These are phyloP conservation scores for pig (Sus scrofa) DNA, from an alignment of 2,113 vertebrate genomes.

Conservation along the genomic window DNA sequence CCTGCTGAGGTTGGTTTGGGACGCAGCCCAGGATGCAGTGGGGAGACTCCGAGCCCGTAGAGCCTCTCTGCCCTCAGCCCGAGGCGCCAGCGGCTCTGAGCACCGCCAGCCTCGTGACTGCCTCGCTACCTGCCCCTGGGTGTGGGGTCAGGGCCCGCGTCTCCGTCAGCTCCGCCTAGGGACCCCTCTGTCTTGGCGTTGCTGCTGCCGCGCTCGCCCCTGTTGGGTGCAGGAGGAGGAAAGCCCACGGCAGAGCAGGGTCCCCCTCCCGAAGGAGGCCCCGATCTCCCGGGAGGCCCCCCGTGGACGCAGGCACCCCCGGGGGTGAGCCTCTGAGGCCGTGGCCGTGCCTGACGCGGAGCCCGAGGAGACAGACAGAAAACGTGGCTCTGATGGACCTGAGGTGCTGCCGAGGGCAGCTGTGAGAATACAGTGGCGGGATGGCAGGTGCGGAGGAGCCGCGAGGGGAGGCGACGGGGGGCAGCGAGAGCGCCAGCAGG, in stretches of 20 bases:
- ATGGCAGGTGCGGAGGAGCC: no score
- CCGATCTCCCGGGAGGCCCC: not conserved
- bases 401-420: not conserved
- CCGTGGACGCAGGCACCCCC: no score
- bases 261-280: not conserved
- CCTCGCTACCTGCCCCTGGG: not conserved
- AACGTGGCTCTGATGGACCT: not conserved
- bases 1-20: constrained; percentile 34
- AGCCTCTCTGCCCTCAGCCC: not conserved
- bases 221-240: not conserved
- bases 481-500: no score
- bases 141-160: not conserved
- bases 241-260: not conserved
- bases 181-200: not conserved
- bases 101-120: not conserved
- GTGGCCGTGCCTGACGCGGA: not conserved
- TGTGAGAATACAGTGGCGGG: no score
- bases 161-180: no score
- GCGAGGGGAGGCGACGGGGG: no score
- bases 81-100: not conserved
- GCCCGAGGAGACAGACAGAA: not conserved
- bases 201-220: not conserved
- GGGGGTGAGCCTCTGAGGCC: no score
- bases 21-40: not conserved
- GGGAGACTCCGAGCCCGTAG: not conserved